These are phyloP conservation scores for Mesorhabditis belari DNA, from an alignment of 2,888 invertebrate genomes.

Conservation along the genomic window DNA sequence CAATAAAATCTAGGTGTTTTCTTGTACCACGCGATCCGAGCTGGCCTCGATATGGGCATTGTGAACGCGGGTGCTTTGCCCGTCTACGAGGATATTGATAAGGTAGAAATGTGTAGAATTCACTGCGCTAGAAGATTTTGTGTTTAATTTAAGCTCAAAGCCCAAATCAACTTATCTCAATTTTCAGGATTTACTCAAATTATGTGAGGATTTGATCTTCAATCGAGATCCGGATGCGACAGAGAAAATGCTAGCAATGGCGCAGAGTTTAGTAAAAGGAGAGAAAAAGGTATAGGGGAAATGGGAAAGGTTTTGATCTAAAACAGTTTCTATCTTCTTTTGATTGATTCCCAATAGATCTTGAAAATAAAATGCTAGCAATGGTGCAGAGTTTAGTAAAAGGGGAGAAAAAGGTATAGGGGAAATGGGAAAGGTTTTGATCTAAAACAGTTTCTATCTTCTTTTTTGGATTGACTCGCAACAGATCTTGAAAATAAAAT, in stretches of 20 bases:
- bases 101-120: slow-evolving; percentile 13
- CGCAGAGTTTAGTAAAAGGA: slow-evolving; percentile 37
- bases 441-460: too few species aligned
- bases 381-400: slow-evolving; percentile 39
- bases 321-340: too few species aligned
- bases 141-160: not conserved
- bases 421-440: slow-evolving; percentile 11
- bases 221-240: slow-evolving; percentile 59
- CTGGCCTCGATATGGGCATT: slow-evolving; percentile 63
- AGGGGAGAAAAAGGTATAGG: slow-evolving; percentile 6
- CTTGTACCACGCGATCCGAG: slow-evolving; percentile 62
- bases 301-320: too few species aligned
- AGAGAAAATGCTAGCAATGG: slow-evolving; percentile 55
- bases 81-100: slow-evolving; percentile 60
- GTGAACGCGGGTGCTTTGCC: slow-evolving; percentile 62
- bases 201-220: slow-evolving; percentile 59
- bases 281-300: slow-evolving; percentile 14
- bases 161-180: too few species aligned
- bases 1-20: too few species aligned
- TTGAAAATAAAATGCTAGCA: slow-evolving; percentile 56
- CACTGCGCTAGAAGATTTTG: not conserved
- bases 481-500: slow-evolving; percentile 58
- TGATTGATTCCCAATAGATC: too few species aligned
- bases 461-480: too few species aligned
- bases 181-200: slow-evolving; percentile 20